phyloP scores from a whole-genome alignment of 2,888 invertebrate species.

The Eupithecia dodoneata region DNA sequence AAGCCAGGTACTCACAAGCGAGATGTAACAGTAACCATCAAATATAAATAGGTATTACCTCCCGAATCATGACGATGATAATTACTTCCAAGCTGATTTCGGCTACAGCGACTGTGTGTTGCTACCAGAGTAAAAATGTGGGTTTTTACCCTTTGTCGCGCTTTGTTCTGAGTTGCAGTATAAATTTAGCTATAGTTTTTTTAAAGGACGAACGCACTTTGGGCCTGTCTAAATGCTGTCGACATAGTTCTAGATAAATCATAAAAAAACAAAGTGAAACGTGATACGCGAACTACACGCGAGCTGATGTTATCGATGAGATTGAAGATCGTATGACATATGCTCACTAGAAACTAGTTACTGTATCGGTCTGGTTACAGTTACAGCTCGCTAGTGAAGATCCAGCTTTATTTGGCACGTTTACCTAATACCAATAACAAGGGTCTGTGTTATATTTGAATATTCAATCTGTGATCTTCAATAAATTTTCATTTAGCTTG shows the following conservation, averaged over 20 bases:
- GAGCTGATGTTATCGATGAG: neutral
- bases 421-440: constrained; percentile 22
- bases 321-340: no score
- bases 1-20: neutral
- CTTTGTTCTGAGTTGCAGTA: no score
- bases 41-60: neutral
- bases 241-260: neutral
- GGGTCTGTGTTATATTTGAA: constrained; percentile 19
- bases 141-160: no score
- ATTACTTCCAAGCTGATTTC: neutral
- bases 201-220: no score
- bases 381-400: neutral
- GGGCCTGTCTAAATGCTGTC: no score
- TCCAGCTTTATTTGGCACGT: constrained; percentile 5
- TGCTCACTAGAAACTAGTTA: neutral
- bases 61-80: neutral
- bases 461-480: constrained; percentile 19
- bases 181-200: no score
- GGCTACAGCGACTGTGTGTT: neutral
- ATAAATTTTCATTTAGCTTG: constrained; percentile 22
- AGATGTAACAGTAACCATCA: neutral
- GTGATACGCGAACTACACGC: neutral
- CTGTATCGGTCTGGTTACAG: neutral
- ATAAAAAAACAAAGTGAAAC: neutral
- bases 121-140: neutral